Conservation (phyloP, 2,888 invertebrate genomes). For the Rhingia rostrata region DNA sequence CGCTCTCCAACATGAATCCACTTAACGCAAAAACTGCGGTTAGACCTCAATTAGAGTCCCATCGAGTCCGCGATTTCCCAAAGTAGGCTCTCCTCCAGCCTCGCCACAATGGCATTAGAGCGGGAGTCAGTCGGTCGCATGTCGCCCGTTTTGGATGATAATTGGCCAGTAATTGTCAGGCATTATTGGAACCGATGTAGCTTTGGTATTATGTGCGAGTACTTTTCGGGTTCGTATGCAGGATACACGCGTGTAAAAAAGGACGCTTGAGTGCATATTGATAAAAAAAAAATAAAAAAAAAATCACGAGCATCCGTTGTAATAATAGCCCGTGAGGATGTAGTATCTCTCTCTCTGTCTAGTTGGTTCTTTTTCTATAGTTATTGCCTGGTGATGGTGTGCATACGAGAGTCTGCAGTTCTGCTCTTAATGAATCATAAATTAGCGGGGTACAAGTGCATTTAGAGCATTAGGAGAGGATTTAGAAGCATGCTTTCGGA, state of each 20-base stretch:
- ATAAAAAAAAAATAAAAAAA: conserved; percentile 45
- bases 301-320: neutral
- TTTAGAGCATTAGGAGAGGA: conserved; percentile 70
- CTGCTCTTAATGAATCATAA: conserved; percentile 74
- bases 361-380: conserved; percentile 14
- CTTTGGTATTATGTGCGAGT: conserved; percentile 7
- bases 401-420: conserved; percentile 30
- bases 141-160: conserved; percentile 64
- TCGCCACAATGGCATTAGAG: conserved; percentile 6
- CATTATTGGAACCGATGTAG: conserved; percentile 72
- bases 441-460: conserved; percentile 69
- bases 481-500: conserved; percentile 59
- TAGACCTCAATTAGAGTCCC: conserved; percentile 73
- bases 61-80: conserved; percentile 43
- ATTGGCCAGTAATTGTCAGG: conserved; percentile 74
- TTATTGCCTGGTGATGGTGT: neutral
- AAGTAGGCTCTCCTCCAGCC: conserved; percentile 38
- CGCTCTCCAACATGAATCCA: conserved; percentile 66
- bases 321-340: neutral
- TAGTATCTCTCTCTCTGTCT: neutral
- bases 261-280: conserved; percentile 57
- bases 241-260: conserved; percentile 31
- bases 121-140: conserved; percentile 21
- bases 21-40: conserved; percentile 74
- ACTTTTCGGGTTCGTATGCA: conserved; percentile 14